Evolutionary conservation across 2,888 invertebrate genomes (phyloP).

Genomic region (Cryptocheilus praepositus): DNA sequence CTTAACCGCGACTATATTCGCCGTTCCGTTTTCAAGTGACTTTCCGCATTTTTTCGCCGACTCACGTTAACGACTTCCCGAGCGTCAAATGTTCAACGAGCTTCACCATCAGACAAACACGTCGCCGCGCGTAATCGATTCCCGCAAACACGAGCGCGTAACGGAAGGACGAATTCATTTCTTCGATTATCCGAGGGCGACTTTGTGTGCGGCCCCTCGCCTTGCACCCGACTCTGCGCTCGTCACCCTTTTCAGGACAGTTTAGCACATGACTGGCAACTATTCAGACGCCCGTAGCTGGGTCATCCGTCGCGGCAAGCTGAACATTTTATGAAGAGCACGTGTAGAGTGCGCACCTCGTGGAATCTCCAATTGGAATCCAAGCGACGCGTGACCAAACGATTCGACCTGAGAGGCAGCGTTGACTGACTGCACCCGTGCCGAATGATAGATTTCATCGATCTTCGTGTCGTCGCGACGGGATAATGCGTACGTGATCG

Average conservation of each 20-base stretch:
- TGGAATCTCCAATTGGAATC: slow-evolving; percentile 36
- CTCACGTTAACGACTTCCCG: neutral
- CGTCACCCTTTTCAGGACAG: slow-evolving; percentile 13
- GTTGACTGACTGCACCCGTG: neutral
- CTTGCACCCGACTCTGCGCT: neutral
- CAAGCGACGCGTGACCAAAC: slow-evolving; percentile 50
- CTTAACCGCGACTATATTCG: too few species aligned
- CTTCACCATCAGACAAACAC: too few species aligned
- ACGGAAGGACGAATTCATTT: slow-evolving; percentile 1
- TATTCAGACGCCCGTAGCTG: slow-evolving; percentile 16
- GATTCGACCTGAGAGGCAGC: slow-evolving; percentile 47
- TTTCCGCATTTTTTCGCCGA: neutral
- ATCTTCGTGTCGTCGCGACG: slow-evolving; percentile 49
- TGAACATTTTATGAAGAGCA: slow-evolving; percentile 29
- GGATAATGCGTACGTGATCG: neutral
- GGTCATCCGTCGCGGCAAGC: slow-evolving; percentile 12
- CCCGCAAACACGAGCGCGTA: neutral
- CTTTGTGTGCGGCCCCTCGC: neutral
- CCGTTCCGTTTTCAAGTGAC: too few species aligned
- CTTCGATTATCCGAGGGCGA: neutral
- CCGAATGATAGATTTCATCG: slow-evolving; percentile 47
- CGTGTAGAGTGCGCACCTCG: slow-evolving; percentile 5
- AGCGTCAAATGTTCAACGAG: neutral
- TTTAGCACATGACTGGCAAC: slow-evolving; percentile 50
- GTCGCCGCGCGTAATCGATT: neutral